Conservation (phyloP, 2,888 invertebrate genomes). For the Andrena bucephala region DNA sequence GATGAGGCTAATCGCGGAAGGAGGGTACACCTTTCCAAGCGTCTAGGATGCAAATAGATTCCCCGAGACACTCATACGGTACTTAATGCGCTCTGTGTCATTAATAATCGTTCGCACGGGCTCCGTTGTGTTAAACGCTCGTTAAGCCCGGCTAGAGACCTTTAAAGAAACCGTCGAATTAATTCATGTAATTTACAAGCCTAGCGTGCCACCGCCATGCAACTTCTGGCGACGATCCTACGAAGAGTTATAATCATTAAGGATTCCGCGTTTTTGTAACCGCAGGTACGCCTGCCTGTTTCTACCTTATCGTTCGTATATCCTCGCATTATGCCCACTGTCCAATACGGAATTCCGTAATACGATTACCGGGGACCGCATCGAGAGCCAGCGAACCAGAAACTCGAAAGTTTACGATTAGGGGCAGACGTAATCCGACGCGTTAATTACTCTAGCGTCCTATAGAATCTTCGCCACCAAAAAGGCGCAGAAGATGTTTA, state of each 20-base stretch:
- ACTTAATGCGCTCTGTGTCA: conserved; percentile 62
- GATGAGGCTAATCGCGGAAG: conserved; percentile 20
- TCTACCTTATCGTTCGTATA: conserved; percentile 8
- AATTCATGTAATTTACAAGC: conserved; percentile 69
- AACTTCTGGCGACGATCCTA: conserved; percentile 45
- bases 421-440: conserved; percentile 18
- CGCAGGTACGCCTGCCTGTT: neutral
- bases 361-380: conserved; percentile 30
- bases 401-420: conserved; percentile 13
- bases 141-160: conserved; percentile 59
- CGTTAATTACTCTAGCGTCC: neutral
- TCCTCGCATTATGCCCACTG: conserved; percentile 7
- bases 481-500: too few species aligned
- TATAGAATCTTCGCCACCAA: too few species aligned
- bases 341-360: conserved; percentile 22
- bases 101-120: conserved; percentile 61
- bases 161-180: conserved; percentile 65
- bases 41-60: conserved; percentile 49
- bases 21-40: neutral
- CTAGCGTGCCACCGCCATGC: conserved; percentile 35
- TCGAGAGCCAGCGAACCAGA: conserved; percentile 9
- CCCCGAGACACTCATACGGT: conserved; percentile 41
- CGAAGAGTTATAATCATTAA: conserved; percentile 48
- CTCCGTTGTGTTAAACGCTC: conserved; percentile 64
- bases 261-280: conserved; percentile 37